Percentiles rank a stretch among this genome's conserved stretches.
Evolutionary conservation across 2,797 vertebrate species (phyloP).

Genomic region (Sebastes elongatus): DNA sequence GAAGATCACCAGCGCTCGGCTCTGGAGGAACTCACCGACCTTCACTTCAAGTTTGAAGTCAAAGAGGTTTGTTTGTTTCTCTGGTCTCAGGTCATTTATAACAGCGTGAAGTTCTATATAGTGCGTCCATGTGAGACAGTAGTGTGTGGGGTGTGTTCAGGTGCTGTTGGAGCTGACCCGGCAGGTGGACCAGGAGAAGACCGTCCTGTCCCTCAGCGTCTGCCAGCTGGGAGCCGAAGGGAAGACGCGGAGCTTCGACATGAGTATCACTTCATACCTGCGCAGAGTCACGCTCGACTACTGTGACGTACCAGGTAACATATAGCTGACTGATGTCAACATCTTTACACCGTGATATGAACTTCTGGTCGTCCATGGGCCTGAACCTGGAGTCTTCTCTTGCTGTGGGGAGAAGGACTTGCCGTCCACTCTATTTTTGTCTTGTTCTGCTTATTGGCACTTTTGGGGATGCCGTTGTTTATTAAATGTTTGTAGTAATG

Average conservation of each 20-base stretch:
- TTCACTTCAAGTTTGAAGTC: constrained; percentile 93
- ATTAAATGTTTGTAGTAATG: too few species aligned
- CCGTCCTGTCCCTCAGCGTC: constrained; percentile 85
- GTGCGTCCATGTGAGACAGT: neutral
- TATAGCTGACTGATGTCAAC: neutral
- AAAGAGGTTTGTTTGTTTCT: constrained; percentile 81
- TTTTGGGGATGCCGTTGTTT: too few species aligned
- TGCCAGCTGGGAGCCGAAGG: constrained; percentile 91
- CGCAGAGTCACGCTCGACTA: constrained; percentile 90
- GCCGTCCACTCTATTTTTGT: too few species aligned
- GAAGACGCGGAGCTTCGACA: constrained; percentile 86
- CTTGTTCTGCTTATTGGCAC: too few species aligned
- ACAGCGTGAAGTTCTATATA: neutral
- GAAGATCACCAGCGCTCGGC: constrained; percentile 65
- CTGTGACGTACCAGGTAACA: constrained; percentile 85
- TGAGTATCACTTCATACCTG: constrained; percentile 87
- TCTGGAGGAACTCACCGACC: constrained; percentile 87
- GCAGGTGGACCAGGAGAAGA: constrained; percentile 86
- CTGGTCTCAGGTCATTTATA: neutral
- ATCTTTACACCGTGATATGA: neutral
- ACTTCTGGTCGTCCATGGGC: neutral
- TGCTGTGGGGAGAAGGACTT: too few species aligned
- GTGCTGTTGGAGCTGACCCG: constrained; percentile 90
- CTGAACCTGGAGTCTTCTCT: neutral
- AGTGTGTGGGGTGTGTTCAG: constrained; percentile 66